Percentiles rank a stretch among this genome's conserved stretches.
Evolutionary conservation across 1,140 invertebrate genomes (phyloP).

Genomic region (Lordiphosa mommai): DNA sequence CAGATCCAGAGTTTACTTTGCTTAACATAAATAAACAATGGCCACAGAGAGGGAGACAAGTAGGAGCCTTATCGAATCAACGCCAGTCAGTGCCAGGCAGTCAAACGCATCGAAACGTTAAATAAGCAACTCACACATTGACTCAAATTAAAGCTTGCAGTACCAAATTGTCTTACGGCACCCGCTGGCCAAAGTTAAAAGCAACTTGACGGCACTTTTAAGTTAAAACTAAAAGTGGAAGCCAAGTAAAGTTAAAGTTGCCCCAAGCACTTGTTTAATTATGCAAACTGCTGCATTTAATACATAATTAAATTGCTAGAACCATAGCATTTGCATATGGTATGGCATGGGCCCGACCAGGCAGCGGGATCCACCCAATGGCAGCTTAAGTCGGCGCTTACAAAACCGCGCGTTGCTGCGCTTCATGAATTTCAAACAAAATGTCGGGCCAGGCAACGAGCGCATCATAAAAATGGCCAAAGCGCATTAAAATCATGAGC

Average conservation of each 20-base stretch:
- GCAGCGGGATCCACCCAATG: slow-evolving; percentile 4
- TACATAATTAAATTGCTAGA: slow-evolving; percentile 47
- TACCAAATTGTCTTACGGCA: slow-evolving; percentile 12
- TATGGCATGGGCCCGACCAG: not conserved
- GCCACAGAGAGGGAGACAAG: slow-evolving; percentile 19
- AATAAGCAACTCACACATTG: slow-evolving; percentile 39
- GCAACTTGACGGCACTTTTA: not conserved
- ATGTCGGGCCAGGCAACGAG: slow-evolving; percentile 18
- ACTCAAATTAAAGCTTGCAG: slow-evolving; percentile 18
- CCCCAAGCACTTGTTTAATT: slow-evolving; percentile 36
- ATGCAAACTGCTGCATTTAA: slow-evolving; percentile 43
- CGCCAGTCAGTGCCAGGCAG: slow-evolving; percentile 5
- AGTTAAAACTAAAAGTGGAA: slow-evolving; percentile 9
- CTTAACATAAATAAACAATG: slow-evolving; percentile 60
- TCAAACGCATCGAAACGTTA: slow-evolving; percentile 47
- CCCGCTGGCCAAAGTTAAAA: not conserved
- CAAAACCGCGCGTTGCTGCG: slow-evolving; percentile 37
- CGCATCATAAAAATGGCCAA: slow-evolving; percentile 62
- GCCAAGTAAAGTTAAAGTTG: slow-evolving; percentile 15
- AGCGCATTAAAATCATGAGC: slow-evolving; percentile 68
- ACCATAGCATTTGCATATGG: slow-evolving; percentile 35
- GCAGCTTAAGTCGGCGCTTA: slow-evolving; percentile 44
- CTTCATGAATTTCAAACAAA: slow-evolving; percentile 64
- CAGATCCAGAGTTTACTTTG: slow-evolving; percentile 31
- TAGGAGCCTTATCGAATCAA: slow-evolving; percentile 41